phyloP scores from a whole-genome alignment of 2,797 vertebrate genomes.

The Typhlichthys subterraneus region DNA sequence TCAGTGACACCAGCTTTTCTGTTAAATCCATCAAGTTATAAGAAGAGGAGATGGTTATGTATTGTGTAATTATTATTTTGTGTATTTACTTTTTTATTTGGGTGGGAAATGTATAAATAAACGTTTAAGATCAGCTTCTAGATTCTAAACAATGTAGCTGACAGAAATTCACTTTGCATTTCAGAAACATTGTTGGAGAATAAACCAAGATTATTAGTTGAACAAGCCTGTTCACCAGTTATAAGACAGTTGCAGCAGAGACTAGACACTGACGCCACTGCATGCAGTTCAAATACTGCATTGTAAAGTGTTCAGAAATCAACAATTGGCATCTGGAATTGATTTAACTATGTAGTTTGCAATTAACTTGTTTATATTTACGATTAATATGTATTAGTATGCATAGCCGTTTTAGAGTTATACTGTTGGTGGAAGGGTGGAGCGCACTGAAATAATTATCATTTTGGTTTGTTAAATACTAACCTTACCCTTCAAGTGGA shows the following conservation, averaged over 20 bases:
- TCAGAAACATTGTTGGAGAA: constrained; percentile 13
- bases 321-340: not conserved
- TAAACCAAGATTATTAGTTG: not conserved
- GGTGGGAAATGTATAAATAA: constrained; percentile 56
- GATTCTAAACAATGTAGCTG: not conserved
- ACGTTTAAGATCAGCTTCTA: constrained; percentile 50
- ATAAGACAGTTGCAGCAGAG: not conserved
- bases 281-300: not conserved
- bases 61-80: constrained; percentile 43
- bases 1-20: constrained; percentile 21
- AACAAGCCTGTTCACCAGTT: not conserved
- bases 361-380: not conserved
- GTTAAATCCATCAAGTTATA: constrained; percentile 25
- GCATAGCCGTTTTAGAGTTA: not conserved
- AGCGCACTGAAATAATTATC: not conserved
- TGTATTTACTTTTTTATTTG: constrained; percentile 67
- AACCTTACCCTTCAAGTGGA: constrained; percentile 32
- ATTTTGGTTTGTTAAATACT: not conserved
- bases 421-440: not conserved
- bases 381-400: too few relatives aligned
- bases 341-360: not conserved
- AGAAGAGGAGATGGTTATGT: constrained; percentile 34
- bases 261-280: not conserved
- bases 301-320: not conserved
- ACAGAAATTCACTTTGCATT: constrained; percentile 21